A percentile compares a stretch with the other conserved stretches of the same genome.
Conservation (phyloP, 2,113 vertebrate genomes). For the Laticauda laticaudata region DNA sequence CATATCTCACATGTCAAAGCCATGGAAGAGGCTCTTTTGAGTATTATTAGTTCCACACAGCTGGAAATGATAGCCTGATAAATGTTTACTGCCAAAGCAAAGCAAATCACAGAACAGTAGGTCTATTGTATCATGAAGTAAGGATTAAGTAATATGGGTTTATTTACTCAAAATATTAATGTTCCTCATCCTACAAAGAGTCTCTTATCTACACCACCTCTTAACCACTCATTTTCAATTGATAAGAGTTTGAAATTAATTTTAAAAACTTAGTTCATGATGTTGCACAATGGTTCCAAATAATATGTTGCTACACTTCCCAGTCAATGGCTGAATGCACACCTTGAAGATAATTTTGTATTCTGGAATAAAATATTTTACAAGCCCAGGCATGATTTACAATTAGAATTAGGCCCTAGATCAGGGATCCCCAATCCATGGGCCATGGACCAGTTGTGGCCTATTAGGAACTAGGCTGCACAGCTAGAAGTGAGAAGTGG, state of each 20-base stretch:
- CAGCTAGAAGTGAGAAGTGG: background rate
- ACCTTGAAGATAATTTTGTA: background rate
- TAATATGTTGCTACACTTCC: background rate
- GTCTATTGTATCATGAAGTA: slow-evolving; percentile 24
- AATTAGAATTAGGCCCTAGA: background rate
- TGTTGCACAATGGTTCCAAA: background rate
- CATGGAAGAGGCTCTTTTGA: slow-evolving; percentile 51
- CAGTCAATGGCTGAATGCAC: background rate
- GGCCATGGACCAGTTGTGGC: background rate
- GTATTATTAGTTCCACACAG: slow-evolving; percentile 55
- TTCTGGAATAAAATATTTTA: background rate
- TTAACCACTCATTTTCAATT: background rate
- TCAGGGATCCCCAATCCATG: background rate
- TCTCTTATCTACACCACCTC: background rate
- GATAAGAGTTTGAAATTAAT: background rate
- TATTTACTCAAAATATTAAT: slow-evolving; percentile 10
- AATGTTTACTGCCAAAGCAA: background rate
- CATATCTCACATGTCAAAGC: slow-evolving; percentile 39
- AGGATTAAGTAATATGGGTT: slow-evolving; percentile 14
- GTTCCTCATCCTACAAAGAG: slow-evolving; percentile 14
- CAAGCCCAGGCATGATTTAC: background rate
- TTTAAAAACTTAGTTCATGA: background rate
- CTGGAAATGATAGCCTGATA: slow-evolving; percentile 50
- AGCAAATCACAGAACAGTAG: slow-evolving; percentile 27
- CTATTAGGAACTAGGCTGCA: background rate